phyloP scores from a whole-genome alignment of 1,140 invertebrate species.

The Calycopis cecrops region DNA sequence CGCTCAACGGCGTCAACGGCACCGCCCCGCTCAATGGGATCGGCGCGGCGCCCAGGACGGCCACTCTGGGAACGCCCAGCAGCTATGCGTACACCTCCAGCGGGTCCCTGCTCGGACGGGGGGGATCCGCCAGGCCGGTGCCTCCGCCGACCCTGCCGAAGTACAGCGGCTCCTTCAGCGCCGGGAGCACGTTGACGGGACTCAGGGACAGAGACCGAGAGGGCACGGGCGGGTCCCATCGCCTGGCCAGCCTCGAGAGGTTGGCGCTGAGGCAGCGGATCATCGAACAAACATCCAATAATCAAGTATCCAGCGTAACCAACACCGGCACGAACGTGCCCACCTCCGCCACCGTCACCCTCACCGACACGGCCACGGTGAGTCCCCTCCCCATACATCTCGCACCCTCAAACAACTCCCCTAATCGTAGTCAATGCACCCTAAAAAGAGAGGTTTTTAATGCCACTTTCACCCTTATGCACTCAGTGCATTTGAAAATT shows the following conservation, averaged over 20 bases:
- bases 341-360: constrained; percentile 66
- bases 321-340: constrained; percentile 39
- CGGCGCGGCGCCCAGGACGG: constrained; percentile 57
- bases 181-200: constrained; percentile 64
- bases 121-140: constrained; percentile 72
- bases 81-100: constrained; percentile 69
- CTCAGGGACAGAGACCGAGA: constrained; percentile 70
- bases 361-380: constrained; percentile 68
- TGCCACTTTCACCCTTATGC: constrained; percentile 33
- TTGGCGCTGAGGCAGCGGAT: constrained; percentile 82
- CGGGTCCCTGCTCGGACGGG: constrained; percentile 60
- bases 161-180: constrained; percentile 72
- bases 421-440: constrained; percentile 56
- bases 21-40: constrained; percentile 58
- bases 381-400: constrained; percentile 63
- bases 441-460: constrained; percentile 61
- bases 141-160: constrained; percentile 82
- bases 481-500: constrained; percentile 12
- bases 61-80: constrained; percentile 61
- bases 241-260: constrained; percentile 82
- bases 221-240: constrained; percentile 77
- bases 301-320: constrained; percentile 46
- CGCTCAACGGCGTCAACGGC: constrained; percentile 65
- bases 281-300: constrained; percentile 76
- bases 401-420: constrained; percentile 58